These are phyloP conservation scores for Emys orbicularis DNA, from an alignment of 2,797 vertebrate species.

Conservation along the genomic window DNA sequence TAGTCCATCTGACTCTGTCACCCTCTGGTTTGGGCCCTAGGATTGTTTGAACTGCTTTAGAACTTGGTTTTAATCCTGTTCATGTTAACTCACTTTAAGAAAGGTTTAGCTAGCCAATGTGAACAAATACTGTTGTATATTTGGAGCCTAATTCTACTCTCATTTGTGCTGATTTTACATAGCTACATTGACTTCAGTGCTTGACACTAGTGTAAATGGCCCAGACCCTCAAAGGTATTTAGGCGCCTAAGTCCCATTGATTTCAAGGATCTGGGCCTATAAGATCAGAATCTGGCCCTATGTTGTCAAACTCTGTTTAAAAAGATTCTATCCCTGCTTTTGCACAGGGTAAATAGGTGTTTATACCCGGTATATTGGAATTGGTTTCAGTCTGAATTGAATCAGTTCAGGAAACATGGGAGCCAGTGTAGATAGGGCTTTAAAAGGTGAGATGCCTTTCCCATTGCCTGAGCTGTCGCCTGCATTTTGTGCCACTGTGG, in stretches of 20 bases:
- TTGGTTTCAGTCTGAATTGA: neutral
- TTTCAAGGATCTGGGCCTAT: neutral
- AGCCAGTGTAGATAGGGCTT: neutral
- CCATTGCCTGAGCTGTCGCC: constrained; percentile 31
- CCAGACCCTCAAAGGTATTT: neutral
- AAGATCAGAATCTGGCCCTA: neutral
- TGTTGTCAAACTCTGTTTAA: neutral
- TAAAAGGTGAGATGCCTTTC: constrained; percentile 47
- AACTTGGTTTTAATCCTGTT: constrained; percentile 56
- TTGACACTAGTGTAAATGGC: neutral
- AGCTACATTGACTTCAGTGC: constrained; percentile 2
- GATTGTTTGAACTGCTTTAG: constrained; percentile 8
- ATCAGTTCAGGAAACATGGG: neutral
- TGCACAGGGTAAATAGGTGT: neutral
- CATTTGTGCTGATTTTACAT: constrained; percentile 52
- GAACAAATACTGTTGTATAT: constrained; percentile 33
- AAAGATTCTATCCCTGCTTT: neutral
- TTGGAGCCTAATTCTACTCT: constrained; percentile 40
- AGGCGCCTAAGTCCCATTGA: neutral
- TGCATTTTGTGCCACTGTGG: constrained; percentile 16
- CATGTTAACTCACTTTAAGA: neutral
- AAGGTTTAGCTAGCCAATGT: constrained; percentile 47
- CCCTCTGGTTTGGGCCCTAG: constrained; percentile 42
- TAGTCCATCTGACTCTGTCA: constrained; percentile 48
- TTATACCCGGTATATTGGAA: constrained; percentile 12